phyloP scores from a whole-genome alignment of 2,797 vertebrate species.

The Liparis tanakae region DNA sequence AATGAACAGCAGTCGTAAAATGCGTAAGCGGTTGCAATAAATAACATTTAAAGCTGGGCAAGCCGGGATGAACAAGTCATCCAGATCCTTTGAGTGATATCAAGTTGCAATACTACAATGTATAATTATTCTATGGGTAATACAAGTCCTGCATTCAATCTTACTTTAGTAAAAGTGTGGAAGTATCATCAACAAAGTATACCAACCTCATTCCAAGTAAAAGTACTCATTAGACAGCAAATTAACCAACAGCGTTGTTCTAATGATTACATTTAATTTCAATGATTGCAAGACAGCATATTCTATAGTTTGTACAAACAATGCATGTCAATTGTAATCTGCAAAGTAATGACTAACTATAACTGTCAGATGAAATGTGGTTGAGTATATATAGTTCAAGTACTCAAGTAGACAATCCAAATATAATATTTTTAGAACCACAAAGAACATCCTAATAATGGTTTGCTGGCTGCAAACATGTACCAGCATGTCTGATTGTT shows the following conservation, averaged over 20 bases:
- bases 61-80: not conserved
- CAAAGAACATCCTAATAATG: not conserved
- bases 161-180: not conserved
- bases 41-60: not conserved
- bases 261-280: not conserved
- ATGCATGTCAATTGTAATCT: not conserved
- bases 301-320: not conserved
- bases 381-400: not conserved
- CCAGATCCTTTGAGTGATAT: not conserved
- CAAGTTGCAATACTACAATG: not conserved
- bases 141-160: not conserved
- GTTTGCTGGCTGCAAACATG: not conserved
- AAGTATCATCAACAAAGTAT: not conserved
- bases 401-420: not conserved
- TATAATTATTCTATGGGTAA: not conserved
- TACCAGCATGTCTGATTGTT: not conserved
- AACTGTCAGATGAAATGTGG: not conserved
- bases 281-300: not conserved
- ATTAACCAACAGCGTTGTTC: not conserved
- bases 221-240: not conserved
- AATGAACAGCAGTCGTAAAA: slow-evolving; percentile 18
- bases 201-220: not conserved
- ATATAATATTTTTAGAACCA: not conserved
- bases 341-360: not conserved
- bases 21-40: not conserved